These are phyloP conservation scores for Diabrotica balteata DNA, from an alignment of 2,888 invertebrate species.

Conservation along the genomic window DNA sequence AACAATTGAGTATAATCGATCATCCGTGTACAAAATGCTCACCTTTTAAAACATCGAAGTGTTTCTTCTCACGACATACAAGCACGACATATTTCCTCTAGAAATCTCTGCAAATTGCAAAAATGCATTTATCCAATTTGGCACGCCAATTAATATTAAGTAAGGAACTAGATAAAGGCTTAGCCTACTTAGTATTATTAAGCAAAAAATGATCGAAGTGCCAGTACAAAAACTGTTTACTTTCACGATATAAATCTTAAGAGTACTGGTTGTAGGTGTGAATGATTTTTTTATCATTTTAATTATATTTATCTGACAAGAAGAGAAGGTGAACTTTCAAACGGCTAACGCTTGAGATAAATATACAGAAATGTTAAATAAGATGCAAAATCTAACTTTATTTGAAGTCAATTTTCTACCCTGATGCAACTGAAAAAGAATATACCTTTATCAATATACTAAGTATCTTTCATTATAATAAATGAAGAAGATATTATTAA, in stretches of 20 bases:
- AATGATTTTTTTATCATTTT: background rate
- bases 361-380: too few relatives aligned
- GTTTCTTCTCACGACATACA: background rate
- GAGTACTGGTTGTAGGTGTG: conserved; percentile 2
- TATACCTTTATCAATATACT: too few relatives aligned
- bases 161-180: background rate
- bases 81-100: background rate
- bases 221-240: conserved; percentile 7
- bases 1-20: too few relatives aligned
- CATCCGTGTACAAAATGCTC: too few relatives aligned
- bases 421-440: too few relatives aligned
- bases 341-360: background rate
- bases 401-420: too few relatives aligned
- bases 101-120: background rate
- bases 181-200: conserved; percentile 6
- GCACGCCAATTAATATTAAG: conserved; percentile 5
- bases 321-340: conserved; percentile 10
- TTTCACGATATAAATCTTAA: conserved; percentile 9
- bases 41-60: too few relatives aligned
- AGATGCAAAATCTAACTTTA: too few relatives aligned
- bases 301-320: background rate
- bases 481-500: too few relatives aligned
- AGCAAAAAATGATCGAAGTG: conserved; percentile 1
- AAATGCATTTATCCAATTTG: background rate
- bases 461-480: too few relatives aligned